Conservation (phyloP, 2,888 invertebrate species). For the Bugula neritina region DNA sequence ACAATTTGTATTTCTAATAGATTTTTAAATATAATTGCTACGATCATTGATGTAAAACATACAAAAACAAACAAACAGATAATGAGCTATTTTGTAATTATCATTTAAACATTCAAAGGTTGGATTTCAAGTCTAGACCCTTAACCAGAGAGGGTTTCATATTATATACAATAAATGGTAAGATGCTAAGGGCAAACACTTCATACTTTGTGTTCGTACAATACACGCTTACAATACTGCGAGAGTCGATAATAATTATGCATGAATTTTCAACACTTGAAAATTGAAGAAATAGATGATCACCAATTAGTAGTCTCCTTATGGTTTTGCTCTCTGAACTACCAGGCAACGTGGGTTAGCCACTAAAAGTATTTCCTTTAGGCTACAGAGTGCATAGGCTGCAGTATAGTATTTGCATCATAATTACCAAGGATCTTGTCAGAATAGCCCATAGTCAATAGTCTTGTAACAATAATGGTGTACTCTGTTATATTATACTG, state of each 20-base stretch:
- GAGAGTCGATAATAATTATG: not conserved
- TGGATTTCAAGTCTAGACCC: constrained; percentile 23
- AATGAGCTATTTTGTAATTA: not conserved
- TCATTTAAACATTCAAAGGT: not conserved
- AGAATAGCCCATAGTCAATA: too few relatives aligned
- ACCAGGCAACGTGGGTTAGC: constrained; percentile 1
- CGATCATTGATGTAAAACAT: not conserved
- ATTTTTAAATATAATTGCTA: not conserved
- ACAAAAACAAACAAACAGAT: not conserved
- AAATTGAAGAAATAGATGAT: constrained; percentile 12
- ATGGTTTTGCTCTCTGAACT: not conserved
- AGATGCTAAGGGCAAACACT: not conserved
- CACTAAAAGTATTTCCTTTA: not conserved
- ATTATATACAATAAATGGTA: not conserved
- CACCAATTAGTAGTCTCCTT: not conserved
- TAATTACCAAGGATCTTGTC: too few relatives aligned
- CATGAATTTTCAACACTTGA: constrained; percentile 20
- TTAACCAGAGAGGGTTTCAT: not conserved
- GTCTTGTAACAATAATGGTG: too few relatives aligned
- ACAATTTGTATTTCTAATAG: too few relatives aligned
- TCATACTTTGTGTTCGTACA: not conserved
- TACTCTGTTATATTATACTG: too few relatives aligned
- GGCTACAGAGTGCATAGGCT: not conserved
- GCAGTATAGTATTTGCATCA: not conserved
- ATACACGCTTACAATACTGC: not conserved